Evolutionary conservation across 2,888 invertebrate genomes (phyloP).

Genomic region (Hesperia comma): DNA sequence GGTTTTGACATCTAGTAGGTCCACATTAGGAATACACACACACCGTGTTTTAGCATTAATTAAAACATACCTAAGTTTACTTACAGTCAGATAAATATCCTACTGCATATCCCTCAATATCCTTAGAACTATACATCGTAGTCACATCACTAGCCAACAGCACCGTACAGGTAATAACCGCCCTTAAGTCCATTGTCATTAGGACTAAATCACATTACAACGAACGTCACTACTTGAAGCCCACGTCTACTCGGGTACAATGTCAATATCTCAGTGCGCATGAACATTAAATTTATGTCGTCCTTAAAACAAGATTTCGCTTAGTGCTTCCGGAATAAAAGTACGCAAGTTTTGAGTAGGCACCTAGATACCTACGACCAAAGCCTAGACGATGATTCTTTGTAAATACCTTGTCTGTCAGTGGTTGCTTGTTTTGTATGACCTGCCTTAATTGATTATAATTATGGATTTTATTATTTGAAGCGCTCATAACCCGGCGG

Average conservation of each 20-base stretch:
- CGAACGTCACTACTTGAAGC: background rate
- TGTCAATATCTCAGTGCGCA: slow-evolving; percentile 43
- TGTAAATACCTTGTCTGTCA: too few relatives aligned
- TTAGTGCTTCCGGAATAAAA: slow-evolving; percentile 16
- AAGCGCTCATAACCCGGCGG: too few relatives aligned
- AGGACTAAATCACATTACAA: background rate
- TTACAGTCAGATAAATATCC: slow-evolving; percentile 68
- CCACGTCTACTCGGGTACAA: slow-evolving; percentile 40
- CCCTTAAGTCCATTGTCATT: slow-evolving; percentile 24
- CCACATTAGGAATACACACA: too few relatives aligned
- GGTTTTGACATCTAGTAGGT: too few relatives aligned
- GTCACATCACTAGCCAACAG: slow-evolving; percentile 44
- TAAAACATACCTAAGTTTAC: slow-evolving; percentile 46
- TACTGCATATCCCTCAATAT: slow-evolving; percentile 61
- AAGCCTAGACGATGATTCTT: background rate
- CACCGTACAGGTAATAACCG: slow-evolving; percentile 36
- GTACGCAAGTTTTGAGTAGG: background rate
- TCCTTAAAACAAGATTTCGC: slow-evolving; percentile 31
- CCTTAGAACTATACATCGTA: slow-evolving; percentile 57
- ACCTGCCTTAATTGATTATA: too few relatives aligned
- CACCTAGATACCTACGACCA: too few relatives aligned
- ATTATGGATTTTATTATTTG: too few relatives aligned
- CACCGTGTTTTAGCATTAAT: background rate
- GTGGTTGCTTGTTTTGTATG: too few relatives aligned
- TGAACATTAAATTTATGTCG: slow-evolving; percentile 7